A percentile compares a stretch with the other conserved stretches of the same genome.
Conservation (phyloP, 2,888 invertebrate species). For the Lepidochitona cinerea region DNA sequence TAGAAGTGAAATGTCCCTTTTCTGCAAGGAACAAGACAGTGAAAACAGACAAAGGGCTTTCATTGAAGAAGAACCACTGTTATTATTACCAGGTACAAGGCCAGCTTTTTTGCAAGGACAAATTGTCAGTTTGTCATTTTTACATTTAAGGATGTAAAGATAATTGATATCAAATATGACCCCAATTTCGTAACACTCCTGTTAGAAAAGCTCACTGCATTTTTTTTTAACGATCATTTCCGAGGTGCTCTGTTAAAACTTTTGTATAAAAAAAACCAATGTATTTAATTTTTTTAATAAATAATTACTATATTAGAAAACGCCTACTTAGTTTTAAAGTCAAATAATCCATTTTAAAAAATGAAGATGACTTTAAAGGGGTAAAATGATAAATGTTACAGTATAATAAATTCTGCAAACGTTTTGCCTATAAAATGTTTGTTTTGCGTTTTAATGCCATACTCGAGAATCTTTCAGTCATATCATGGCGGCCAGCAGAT, state of each 20-base stretch:
- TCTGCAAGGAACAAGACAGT: background rate
- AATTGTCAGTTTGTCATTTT: conserved; percentile 4
- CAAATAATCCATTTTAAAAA: no score
- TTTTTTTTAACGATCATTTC: conserved; percentile 2
- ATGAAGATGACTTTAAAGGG: no score
- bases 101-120: background rate
- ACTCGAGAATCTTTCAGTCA: no score
- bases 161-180: background rate
- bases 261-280: background rate
- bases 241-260: background rate
- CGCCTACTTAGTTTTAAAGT: no score
- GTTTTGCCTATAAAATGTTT: no score
- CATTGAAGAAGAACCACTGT: background rate
- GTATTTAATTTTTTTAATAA: conserved; percentile 27
- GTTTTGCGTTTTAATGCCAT: no score
- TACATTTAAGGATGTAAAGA: conserved; percentile 7
- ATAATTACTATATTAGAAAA: no score
- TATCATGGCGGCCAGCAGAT: no score
- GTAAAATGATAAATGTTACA: no score
- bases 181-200: background rate
- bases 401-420: no score
- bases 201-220: background rate
- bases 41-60: background rate
- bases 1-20: conserved; percentile 8
- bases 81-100: conserved; percentile 7